Percentiles rank a stretch among this genome's conserved stretches.
phyloP scores from a whole-genome alignment of 2,797 vertebrate species.

The Buceros bicornis region DNA sequence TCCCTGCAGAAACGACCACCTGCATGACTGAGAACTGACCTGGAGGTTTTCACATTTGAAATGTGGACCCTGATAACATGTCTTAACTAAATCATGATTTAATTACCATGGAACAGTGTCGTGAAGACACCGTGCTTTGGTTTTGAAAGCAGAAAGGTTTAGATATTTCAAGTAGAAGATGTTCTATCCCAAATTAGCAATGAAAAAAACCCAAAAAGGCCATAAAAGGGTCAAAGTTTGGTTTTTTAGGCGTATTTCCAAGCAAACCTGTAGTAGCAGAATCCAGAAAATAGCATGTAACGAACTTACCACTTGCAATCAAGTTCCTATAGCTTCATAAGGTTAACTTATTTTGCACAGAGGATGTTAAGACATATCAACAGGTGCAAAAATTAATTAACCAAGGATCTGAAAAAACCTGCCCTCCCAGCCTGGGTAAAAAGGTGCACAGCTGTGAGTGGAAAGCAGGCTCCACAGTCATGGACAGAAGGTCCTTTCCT shows the following conservation, averaged over 20 bases:
- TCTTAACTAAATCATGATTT: neutral
- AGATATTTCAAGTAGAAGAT: neutral
- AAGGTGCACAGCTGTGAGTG: neutral
- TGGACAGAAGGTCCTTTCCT: neutral
- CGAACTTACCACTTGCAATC: rapidly evolving
- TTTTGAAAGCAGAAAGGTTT: neutral
- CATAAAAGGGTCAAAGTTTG: neutral
- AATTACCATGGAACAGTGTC: neutral
- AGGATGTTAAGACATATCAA: neutral
- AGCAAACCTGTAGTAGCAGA: rapidly evolving
- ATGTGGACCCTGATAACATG: rapidly evolving
- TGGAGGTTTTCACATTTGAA: neutral
- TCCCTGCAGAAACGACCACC: neutral
- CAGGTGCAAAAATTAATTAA: neutral
- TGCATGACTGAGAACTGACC: rapidly evolving
- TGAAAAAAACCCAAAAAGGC: neutral
- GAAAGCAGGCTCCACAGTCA: neutral
- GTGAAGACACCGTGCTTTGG: neutral
- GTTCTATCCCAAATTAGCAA: rapidly evolving
- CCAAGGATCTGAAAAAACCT: neutral
- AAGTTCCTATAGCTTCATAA: neutral
- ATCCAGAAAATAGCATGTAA: rapidly evolving
- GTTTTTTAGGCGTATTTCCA: neutral
- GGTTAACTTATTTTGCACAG: neutral
- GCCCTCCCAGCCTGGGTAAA: neutral